These are phyloP conservation scores for Chymomyza amoena DNA, from an alignment of 2,888 invertebrate species.

Conservation along the genomic window DNA sequence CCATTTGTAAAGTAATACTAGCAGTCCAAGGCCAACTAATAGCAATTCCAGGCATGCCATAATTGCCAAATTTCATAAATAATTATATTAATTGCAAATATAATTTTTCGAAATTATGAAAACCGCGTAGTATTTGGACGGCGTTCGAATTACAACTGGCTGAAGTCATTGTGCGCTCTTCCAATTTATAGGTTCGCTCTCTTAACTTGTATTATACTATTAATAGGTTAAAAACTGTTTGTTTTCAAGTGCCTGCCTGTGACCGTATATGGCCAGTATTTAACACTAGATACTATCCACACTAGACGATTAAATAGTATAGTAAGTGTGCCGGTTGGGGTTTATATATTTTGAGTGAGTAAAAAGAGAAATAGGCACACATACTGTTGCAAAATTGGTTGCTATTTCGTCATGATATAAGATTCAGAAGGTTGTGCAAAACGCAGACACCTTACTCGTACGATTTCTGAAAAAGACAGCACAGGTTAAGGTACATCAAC, in stretches of 20 bases:
- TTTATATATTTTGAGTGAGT: too few species aligned
- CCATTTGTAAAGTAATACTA: conserved; percentile 40
- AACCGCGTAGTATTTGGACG: neutral
- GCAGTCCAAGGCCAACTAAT: neutral
- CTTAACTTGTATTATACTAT: neutral
- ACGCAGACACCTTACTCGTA: too few species aligned
- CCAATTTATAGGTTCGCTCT: neutral
- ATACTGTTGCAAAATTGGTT: too few species aligned
- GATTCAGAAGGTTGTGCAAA: too few species aligned
- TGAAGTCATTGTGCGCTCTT: neutral
- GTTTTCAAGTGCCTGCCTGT: neutral
- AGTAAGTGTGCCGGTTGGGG: too few species aligned
- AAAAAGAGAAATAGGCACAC: too few species aligned
- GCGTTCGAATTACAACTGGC: neutral
- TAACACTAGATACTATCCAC: neutral
- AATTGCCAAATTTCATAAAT: neutral
- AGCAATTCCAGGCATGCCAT: neutral
- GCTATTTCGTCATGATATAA: too few species aligned
- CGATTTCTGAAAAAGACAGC: too few species aligned
- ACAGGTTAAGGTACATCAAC: too few species aligned
- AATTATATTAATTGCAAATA: neutral
- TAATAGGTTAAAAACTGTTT: neutral
- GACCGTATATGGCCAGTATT: neutral
- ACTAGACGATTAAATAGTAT: too few species aligned
- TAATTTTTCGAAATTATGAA: neutral